Evolutionary conservation across 1,140 invertebrate genomes (phyloP).

Genomic region (Caligus rogercresseyi): DNA sequence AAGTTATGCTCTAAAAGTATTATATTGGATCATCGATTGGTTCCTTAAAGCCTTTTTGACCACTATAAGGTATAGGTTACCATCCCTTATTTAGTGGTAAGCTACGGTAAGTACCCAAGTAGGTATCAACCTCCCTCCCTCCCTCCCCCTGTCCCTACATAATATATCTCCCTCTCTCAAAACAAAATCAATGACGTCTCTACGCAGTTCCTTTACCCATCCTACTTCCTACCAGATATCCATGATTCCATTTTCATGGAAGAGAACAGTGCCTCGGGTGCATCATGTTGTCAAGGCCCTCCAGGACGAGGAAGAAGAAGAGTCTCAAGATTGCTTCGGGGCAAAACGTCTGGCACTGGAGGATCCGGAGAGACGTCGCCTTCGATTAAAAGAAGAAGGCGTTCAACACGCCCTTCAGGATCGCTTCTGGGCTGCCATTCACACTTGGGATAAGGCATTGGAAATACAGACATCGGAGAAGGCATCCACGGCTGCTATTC

Average conservation of each 20-base stretch:
- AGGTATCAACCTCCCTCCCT: background rate
- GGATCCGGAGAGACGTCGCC: background rate
- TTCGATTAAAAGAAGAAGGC: constrained; percentile 21
- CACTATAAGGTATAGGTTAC: too few relatives aligned
- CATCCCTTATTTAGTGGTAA: too few relatives aligned
- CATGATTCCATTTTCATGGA: background rate
- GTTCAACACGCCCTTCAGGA: constrained; percentile 21
- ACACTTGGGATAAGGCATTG: constrained; percentile 23
- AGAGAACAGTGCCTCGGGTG: background rate
- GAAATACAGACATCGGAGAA: constrained; percentile 21
- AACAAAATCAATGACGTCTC: background rate
- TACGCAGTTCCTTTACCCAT: background rate
- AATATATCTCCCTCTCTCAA: background rate
- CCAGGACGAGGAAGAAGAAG: background rate
- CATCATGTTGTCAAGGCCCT: background rate
- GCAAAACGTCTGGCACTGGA: background rate
- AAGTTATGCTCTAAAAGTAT: too few relatives aligned
- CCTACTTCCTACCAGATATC: background rate
- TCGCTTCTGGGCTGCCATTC: constrained; percentile 23
- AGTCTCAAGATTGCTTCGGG: background rate
- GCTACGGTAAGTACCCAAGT: background rate
- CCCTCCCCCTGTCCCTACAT: background rate
- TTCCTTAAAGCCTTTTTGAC: too few relatives aligned
- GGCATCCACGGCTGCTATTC: background rate
- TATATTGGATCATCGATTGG: too few relatives aligned